Percentiles rank a stretch among this genome's conserved stretches.
Conservation (phyloP, 1,140 invertebrate genomes). For the Drosophila ficusphila region DNA sequence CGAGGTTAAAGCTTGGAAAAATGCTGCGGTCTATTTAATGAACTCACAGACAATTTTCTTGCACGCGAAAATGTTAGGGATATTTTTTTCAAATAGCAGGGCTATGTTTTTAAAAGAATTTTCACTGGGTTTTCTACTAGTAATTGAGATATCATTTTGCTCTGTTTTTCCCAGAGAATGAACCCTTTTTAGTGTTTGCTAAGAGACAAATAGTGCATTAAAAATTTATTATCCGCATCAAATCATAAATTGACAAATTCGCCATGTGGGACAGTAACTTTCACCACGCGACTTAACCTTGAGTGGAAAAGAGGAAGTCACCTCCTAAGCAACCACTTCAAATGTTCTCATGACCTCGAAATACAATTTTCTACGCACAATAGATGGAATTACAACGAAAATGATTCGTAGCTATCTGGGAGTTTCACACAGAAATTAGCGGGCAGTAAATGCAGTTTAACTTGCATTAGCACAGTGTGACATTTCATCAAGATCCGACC, state of each 20-base stretch:
- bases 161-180: not conserved
- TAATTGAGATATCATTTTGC: not conserved
- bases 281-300: slow-evolving; percentile 55
- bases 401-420: slow-evolving; percentile 16
- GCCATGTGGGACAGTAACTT: slow-evolving; percentile 12
- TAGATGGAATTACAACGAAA: slow-evolving; percentile 35
- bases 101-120: too few species aligned
- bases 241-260: slow-evolving; percentile 42
- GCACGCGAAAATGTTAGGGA: not conserved
- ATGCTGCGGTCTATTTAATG: not conserved
- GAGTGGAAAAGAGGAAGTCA: not conserved
- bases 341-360: slow-evolving; percentile 60
- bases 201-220: not conserved
- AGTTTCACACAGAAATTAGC: slow-evolving; percentile 74
- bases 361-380: slow-evolving; percentile 42
- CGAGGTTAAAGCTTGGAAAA: slow-evolving; percentile 6
- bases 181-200: not conserved
- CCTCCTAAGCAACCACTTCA: slow-evolving; percentile 31
- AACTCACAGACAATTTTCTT: not conserved
- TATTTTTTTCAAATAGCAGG: too few species aligned
- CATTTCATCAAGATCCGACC: slow-evolving; percentile 72
- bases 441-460: slow-evolving; percentile 72
- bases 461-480: slow-evolving; percentile 75
- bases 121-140: too few species aligned
- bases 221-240: slow-evolving; percentile 34